Evolutionary conservation across 2,113 vertebrate genomes (phyloP), one percentile per base, ranked within the genome.

Genomic region (Gambusia holbrooki): DNA sequence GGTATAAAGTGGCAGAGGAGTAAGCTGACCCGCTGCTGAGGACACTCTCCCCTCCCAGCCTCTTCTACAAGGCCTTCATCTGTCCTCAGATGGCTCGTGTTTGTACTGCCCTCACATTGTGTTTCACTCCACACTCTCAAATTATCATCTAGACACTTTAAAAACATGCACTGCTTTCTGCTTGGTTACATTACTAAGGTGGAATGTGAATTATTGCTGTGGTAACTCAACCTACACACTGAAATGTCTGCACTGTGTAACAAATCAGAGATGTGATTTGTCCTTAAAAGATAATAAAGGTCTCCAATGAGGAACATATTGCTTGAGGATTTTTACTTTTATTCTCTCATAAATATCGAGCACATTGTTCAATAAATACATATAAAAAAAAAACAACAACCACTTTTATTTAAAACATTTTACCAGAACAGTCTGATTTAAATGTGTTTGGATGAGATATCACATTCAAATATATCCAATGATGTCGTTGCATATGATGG

Each of bases 401-500:
- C 1, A 3, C 1, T 67, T 67, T 67, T 67, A 67, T 67, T 67
- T 28, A 28, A 28, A 1, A n/a, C 32, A 25, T 8, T 65, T 65
- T 3, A 9, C 11, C 14, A 28, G n/a, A 67, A 29, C 13, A 45
- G n/a, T 29, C n/a, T 45, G 7, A 35, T 33, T 42, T 17, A 65
- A 66, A 17, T 42, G 45, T 28, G 64, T 74, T 84, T 74, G 13
- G 15, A 48, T 13, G 22, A 54, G 30, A 19, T 30, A 66, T 65
- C 12, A 54, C 17, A 65, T 63, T 95, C 93, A 97, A 90, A 99
- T 96, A 89, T 98, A 98, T 86, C 96, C 96, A 62, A 97, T 96
- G 71, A 96, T 94, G 70, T 99, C 97, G 25, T 95, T 97, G 92
- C 97, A 99, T 93, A 99, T 97, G 92, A 99, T 97, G 76, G 98